A percentile compares a stretch with the other conserved stretches of the same genome.
Evolutionary conservation across 2,797 vertebrate species (phyloP).

Genomic region (Halcyon badia): DNA sequence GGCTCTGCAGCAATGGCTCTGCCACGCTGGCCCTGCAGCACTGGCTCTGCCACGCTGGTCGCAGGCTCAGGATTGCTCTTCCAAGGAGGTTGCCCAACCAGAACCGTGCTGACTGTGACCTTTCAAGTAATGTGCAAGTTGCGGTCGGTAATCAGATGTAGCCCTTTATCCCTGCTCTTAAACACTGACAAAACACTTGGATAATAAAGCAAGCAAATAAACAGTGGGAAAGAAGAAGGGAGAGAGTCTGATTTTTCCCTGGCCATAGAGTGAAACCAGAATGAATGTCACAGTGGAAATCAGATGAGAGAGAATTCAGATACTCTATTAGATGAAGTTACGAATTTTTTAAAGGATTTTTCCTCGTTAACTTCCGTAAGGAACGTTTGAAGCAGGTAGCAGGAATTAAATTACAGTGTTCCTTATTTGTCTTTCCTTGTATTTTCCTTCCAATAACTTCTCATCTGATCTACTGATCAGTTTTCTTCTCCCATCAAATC

Average conservation of each 20-base stretch:
- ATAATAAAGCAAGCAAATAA: fast-evolving
- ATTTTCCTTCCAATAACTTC: background rate
- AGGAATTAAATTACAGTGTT: background rate
- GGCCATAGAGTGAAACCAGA: background rate
- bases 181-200: fast-evolving
- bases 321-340: background rate
- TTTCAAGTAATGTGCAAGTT: fast-evolving
- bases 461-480: background rate
- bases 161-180: background rate
- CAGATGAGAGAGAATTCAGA: background rate
- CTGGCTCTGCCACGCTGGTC: no score
- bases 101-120: background rate
- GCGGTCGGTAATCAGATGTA: fast-evolving
- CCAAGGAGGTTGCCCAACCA: fast-evolving
- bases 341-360: background rate
- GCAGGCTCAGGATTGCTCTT: background rate
- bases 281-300: no score
- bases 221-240: no score
- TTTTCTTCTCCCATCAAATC: background rate
- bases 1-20: no score
- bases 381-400: background rate
- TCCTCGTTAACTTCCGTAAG: background rate
- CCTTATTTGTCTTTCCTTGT: background rate
- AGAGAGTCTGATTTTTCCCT: background rate
- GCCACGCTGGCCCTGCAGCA: no score